Percentiles rank a stretch among this genome's conserved stretches.
Evolutionary conservation across 1,140 invertebrate species (phyloP).

Genomic region (Pissodes strobi): DNA sequence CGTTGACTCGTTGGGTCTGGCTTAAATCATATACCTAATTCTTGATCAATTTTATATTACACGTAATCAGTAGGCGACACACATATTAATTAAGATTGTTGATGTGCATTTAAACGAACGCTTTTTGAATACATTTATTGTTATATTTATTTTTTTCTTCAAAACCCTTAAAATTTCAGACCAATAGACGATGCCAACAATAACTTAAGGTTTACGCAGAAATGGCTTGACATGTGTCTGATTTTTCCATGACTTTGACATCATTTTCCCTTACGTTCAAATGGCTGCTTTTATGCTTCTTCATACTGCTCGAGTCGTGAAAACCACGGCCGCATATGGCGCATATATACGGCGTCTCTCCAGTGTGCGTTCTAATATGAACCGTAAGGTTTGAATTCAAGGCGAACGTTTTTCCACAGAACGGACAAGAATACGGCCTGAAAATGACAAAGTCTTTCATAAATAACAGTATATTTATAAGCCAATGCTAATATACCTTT

Average conservation of each 20-base stretch:
- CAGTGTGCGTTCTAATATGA: conserved; percentile 70
- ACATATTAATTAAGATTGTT: too few species aligned
- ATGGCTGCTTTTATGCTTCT: conserved; percentile 36
- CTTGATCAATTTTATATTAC: neutral
- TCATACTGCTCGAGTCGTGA: conserved; percentile 41
- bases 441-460: neutral
- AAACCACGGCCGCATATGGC: conserved; percentile 41
- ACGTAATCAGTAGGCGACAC: too few species aligned
- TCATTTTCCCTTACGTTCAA: too few species aligned
- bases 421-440: conserved; percentile 34
- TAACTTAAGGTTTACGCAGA: too few species aligned
- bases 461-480: neutral
- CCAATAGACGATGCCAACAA: too few species aligned
- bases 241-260: too few species aligned
- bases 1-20: conserved; percentile 44
- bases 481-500: conserved; percentile 52
- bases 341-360: conserved; percentile 49
- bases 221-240: too few species aligned
- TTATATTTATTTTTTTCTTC: too few species aligned
- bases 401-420: conserved; percentile 40
- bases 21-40: conserved; percentile 3
- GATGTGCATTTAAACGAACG: too few species aligned
- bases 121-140: too few species aligned
- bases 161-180: too few species aligned
- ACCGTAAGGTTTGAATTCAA: conserved; percentile 58